Conservation (phyloP, 1,140 invertebrate genomes). For the Chymomyza costata region DNA sequence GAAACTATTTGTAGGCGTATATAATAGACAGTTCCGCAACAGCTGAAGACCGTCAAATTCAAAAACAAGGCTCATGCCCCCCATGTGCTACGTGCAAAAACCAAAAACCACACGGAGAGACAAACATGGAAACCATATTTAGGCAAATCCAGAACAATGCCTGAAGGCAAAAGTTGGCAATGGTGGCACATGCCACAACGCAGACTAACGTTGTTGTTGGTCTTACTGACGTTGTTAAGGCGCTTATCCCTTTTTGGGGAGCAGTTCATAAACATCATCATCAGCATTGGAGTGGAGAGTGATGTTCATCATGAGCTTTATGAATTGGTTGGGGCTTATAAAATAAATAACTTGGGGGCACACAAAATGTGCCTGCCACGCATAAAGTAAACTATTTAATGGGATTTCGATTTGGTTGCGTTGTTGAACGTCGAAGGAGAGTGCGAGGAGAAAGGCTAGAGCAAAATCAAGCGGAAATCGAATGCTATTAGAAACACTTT, state of each 20-base stretch:
- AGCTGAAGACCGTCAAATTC: slow-evolving; percentile 40
- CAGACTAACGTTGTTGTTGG: slow-evolving; percentile 10
- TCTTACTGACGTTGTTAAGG: slow-evolving; percentile 28
- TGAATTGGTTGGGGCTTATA: slow-evolving; percentile 42
- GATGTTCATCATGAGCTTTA: slow-evolving; percentile 27
- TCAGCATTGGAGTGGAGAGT: slow-evolving; percentile 1
- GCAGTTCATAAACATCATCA: slow-evolving; percentile 3
- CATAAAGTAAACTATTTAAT: slow-evolving; percentile 73
- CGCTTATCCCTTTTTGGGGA: slow-evolving; percentile 55
- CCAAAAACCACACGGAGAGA: slow-evolving; percentile 20
- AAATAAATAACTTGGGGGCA: slow-evolving; percentile 63
- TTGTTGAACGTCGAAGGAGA: not conserved
- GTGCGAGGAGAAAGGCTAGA: not conserved
- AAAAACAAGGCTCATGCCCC: slow-evolving; percentile 42
- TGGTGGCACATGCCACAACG: slow-evolving; percentile 6
- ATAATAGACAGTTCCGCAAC: slow-evolving; percentile 69
- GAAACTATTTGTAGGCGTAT: too few relatives aligned
- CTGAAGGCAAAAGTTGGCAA: too few relatives aligned
- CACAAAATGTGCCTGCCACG: slow-evolving; percentile 63
- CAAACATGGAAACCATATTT: too few relatives aligned
- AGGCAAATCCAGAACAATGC: too few relatives aligned
- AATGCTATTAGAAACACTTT: slow-evolving; percentile 50
- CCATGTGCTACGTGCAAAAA: slow-evolving; percentile 39
- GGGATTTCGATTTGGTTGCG: slow-evolving; percentile 59
- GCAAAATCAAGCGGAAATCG: slow-evolving; percentile 51